Conservation (phyloP, 1,140 invertebrate genomes). For the Drosophila sucinea region DNA sequence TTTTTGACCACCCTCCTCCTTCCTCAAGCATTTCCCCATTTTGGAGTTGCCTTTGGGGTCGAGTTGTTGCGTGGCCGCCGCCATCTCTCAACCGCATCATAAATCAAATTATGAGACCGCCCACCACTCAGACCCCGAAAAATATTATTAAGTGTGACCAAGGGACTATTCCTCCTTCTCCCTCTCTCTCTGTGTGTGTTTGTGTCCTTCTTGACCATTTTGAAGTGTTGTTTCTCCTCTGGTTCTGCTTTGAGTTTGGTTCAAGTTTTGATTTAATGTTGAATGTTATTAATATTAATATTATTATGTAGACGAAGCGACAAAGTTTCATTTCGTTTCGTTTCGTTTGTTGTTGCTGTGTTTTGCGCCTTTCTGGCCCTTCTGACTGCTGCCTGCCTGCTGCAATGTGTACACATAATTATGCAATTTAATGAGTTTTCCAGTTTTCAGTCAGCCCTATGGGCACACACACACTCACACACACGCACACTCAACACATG, state of each 20-base stretch:
- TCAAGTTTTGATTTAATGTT: slow-evolving; percentile 54
- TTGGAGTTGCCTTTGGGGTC: neutral
- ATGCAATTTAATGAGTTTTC: slow-evolving; percentile 81
- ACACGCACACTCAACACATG: slow-evolving; percentile 40
- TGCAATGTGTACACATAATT: slow-evolving; percentile 61
- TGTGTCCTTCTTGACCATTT: slow-evolving; percentile 56
- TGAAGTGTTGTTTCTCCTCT: slow-evolving; percentile 10
- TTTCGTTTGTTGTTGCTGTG: slow-evolving; percentile 17
- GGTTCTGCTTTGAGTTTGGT: slow-evolving; percentile 15
- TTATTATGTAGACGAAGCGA: slow-evolving; percentile 57
- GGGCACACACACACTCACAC: slow-evolving; percentile 1
- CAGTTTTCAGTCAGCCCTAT: slow-evolving; percentile 46
- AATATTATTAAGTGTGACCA: slow-evolving; percentile 72
- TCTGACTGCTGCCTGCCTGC: neutral
- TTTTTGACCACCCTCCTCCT: neutral
- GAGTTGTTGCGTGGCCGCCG: neutral
- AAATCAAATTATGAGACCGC: slow-evolving; percentile 68
- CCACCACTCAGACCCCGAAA: slow-evolving; percentile 29
- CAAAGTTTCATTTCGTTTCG: slow-evolving; percentile 38
- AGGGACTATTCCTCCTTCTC: slow-evolving; percentile 38
- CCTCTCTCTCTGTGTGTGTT: neutral
- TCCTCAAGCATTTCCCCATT: neutral
- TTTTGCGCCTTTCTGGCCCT: too few species aligned
- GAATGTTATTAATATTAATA: slow-evolving; percentile 80
- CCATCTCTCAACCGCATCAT: slow-evolving; percentile 44